Evolutionary conservation across 2,113 vertebrate genomes (phyloP).

Genomic region (Nothocercus julius): DNA sequence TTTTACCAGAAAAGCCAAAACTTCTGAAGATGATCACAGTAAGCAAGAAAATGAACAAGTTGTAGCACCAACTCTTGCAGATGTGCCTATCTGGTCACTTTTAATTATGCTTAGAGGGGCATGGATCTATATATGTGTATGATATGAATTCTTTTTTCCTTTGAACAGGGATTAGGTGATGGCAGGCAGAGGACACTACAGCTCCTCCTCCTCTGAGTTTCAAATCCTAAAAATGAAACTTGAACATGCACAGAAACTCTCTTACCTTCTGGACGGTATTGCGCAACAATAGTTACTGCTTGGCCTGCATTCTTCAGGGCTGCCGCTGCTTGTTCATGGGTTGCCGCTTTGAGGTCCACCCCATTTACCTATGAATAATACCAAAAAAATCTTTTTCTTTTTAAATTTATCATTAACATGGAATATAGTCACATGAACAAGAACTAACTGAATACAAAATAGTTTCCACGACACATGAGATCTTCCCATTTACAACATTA

Average conservation of each 20-base stretch:
- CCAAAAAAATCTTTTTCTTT: not conserved
- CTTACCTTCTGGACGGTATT: constrained; percentile 97
- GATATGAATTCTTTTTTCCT: not conserved
- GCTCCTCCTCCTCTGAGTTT: not conserved
- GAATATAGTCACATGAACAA: not conserved
- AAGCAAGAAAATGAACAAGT: not conserved
- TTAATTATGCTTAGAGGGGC: not conserved
- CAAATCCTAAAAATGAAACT: not conserved
- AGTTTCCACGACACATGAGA: not conserved
- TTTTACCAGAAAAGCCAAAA: not conserved
- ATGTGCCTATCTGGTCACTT: no score
- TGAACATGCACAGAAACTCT: not conserved
- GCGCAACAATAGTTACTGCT: constrained; percentile 93
- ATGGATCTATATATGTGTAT: not conserved
- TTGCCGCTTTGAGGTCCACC: constrained; percentile 91
- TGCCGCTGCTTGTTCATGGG: constrained; percentile 94
- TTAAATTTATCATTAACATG: constrained; percentile 16
- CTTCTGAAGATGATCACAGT: not conserved
- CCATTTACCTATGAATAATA: constrained; percentile 88
- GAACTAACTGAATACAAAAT: not conserved
- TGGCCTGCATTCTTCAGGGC: constrained; percentile 97
- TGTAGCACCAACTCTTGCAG: not conserved
- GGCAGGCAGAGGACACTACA: not conserved
- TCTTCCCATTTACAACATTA: not conserved
- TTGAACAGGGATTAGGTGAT: not conserved